Evolutionary conservation across 2,888 invertebrate species (phyloP), one percentile per base, ranked within the genome.

Genomic region (Keiferia lycopersicella): DNA sequence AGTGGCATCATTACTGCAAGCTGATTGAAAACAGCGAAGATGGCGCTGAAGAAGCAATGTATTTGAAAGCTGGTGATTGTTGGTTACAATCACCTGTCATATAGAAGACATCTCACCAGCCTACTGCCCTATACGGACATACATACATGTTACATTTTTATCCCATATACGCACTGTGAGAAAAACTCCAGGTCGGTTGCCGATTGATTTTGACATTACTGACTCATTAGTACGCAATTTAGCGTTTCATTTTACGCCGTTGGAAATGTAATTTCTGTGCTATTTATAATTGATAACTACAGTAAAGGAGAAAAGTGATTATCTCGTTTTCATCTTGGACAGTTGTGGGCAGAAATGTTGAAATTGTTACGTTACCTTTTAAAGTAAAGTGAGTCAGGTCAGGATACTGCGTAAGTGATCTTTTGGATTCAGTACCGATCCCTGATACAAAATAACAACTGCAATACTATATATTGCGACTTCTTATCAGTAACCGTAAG

Each of bases 81-180:
- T 34, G 16, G 10, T 6, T 34, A 18, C 18, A 51, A 22, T 51
- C 20, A 22, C 22, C 51, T 51, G 34, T 56, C 56, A 56, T 56
- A 34, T 16, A 34, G 30, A 56, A 34, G 56, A 56, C 77, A 56
- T 56, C 56, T 56, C 34, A 16, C 56, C 30, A 14, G 30, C 56
- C 76, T 70, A 75, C 73, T 64, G 63, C 81, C 81, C 72, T 80
- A 83, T 77, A 80, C 80, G 83, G 83, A 70, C 74, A 75, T 70
- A 71, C 74, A 73, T 51, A 78, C 77, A 72, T 72, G 34, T 38
- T 7, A 78, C 81, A 84, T 85, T 82, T 85, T 83, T 86, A 81
- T 80, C 76, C 86, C 84, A 73, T 85, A 83, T 81, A 82, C 73
- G 85, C 74, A 64, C 72, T 80, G 79, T 82, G 81, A 81, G 82